A percentile compares a stretch with the other conserved stretches of the same genome.
Conservation (phyloP, 2,797 vertebrate species). For the Phalloptychus januarius region DNA sequence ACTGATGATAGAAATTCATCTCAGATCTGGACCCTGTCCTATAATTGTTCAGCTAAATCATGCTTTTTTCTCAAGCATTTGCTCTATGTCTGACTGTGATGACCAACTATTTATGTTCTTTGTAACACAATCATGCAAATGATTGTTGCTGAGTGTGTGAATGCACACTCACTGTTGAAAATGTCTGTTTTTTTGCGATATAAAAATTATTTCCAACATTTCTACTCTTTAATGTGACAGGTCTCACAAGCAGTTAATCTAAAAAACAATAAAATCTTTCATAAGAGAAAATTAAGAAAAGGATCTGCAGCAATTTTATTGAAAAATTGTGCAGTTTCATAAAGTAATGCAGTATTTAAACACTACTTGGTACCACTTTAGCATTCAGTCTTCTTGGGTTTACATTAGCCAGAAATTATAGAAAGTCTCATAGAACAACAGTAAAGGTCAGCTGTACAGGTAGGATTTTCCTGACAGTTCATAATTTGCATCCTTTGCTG, state of each 20-base stretch:
- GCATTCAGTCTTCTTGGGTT: background rate
- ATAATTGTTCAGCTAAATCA: conserved; percentile 58
- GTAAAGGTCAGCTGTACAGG: background rate
- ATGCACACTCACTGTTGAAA: background rate
- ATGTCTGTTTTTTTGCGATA: background rate
- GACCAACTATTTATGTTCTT: conserved; percentile 29
- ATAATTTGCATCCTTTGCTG: background rate
- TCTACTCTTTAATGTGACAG: background rate
- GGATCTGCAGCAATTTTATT: background rate
- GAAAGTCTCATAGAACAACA: background rate
- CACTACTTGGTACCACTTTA: background rate
- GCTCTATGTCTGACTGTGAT: conserved; percentile 39
- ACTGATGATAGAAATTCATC: conserved; percentile 40
- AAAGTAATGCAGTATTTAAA: background rate
- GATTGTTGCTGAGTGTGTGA: too few species aligned
- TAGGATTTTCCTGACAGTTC: background rate
- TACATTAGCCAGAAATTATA: background rate
- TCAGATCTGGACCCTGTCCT: conserved; percentile 39
- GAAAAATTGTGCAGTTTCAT: background rate
- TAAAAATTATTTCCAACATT: conserved; percentile 1
- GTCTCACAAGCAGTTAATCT: background rate
- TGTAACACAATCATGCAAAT: background rate
- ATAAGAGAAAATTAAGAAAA: background rate
- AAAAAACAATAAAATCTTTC: background rate
- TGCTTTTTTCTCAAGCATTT: conserved; percentile 58